Base-by-base conservation (phyloP, 2,797 vertebrate species). In the Oceanodroma leucorhoa region DNA sequence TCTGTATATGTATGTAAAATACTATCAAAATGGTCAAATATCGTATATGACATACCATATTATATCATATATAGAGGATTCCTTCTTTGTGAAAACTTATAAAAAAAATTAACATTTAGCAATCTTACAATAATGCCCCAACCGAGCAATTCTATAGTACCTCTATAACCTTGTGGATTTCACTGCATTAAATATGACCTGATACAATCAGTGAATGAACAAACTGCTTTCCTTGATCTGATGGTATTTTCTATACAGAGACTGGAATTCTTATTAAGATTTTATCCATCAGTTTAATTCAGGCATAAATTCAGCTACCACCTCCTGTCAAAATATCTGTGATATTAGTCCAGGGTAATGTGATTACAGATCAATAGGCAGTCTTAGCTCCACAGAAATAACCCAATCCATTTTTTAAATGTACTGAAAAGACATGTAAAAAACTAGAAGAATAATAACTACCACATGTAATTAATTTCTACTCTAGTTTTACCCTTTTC, bases 261-360 rank as follows among this genome's bases (percentile, higher is more conserved):
- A 61, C 29, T 67, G n/a, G 34, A 89, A 90, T 67, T 81, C 50
- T 90, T 96, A 96, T 75, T 60, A 67, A 84, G n/a, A 22, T 90
- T 92, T 94, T 94, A 92, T 78, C 70, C 78, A 80, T 70, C 72
- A 79, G 36, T 79, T 95, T 92, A 93, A 94, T 67, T 96, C 40
- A 70, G 70, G 73, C 65, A 95, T 77, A 94, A 96, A 95, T 87
- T 76, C 89, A 93, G 80, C 43, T 96, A 87, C 83, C 10, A 0
- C n/a, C 75, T 79, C 65, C 55, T 92, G n/a, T 51, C 89, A 91
- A 94, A 95, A 89, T 95, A 90, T 43, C 40, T 87, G 69, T 60
- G 92, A 76, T 75, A 95, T 70, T 79, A 92, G 92, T 92, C 85
- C 83, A 65, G 45, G 29, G 79, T 32, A 94, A 73, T 66, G 77